Percentiles rank a stretch among this genome's conserved stretches.
phyloP scores from a whole-genome alignment of 2,797 vertebrate species.

The Eulemur albifrons region DNA sequence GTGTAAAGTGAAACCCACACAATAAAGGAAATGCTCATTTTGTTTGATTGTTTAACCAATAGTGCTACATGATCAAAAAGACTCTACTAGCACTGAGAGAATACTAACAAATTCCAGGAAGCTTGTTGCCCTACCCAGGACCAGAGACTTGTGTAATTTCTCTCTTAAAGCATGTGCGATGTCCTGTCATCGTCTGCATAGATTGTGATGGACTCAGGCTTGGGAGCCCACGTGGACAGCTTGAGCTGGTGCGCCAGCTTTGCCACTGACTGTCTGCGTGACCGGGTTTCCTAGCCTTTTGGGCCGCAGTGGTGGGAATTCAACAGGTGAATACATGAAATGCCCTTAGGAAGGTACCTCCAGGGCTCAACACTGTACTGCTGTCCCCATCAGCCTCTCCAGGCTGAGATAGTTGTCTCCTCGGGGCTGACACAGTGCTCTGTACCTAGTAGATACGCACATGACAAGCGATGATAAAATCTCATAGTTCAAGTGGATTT shows the following conservation, averaged over 20 bases:
- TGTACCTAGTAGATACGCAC: rapidly evolving
- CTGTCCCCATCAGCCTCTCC: no score
- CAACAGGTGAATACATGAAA: neutral
- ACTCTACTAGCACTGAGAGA: neutral
- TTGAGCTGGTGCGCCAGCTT: neutral
- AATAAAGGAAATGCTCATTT: neutral
- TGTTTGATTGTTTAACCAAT: neutral
- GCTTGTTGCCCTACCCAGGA: neutral
- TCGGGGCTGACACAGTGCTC: neutral
- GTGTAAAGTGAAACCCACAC: neutral
- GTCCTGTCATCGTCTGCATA: neutral
- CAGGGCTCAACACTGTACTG: neutral
- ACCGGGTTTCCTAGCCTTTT: neutral
- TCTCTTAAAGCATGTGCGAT: no score
- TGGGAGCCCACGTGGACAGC: neutral
- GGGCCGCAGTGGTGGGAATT: neutral
- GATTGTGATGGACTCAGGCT: neutral
- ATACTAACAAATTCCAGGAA: neutral
- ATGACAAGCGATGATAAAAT: neutral
- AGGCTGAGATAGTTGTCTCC: rapidly evolving
- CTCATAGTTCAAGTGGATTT: neutral
- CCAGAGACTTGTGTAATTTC: neutral
- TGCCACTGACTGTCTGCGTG: neutral
- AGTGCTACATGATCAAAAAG: neutral
- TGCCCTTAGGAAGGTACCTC: neutral